Evolutionary conservation across 2,888 invertebrate species (phyloP).

Genomic region (Emmelina monodactyla): DNA sequence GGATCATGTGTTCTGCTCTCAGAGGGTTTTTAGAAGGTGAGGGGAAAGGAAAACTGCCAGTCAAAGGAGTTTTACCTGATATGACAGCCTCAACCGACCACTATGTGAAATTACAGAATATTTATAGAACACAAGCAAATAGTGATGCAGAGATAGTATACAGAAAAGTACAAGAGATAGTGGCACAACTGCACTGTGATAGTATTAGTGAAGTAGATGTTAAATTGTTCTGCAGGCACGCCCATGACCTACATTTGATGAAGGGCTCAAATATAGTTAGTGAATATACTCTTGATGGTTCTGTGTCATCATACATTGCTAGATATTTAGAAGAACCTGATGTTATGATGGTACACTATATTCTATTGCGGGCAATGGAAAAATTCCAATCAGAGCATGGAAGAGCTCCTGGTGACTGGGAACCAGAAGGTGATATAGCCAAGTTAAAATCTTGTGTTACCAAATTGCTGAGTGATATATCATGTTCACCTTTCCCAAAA

Average conservation of each 20-base stretch:
- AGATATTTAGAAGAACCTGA: conserved; percentile 83
- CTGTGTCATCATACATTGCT: conserved; percentile 66
- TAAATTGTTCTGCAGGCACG: conserved; percentile 88
- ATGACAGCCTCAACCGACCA: conserved; percentile 96
- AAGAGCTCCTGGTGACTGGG: conserved; percentile 87
- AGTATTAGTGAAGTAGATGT: conserved; percentile 82
- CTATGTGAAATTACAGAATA: conserved; percentile 88
- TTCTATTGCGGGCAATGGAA: conserved; percentile 89
- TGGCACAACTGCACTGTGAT: conserved; percentile 79
- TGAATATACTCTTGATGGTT: conserved; percentile 77
- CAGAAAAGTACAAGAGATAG: conserved; percentile 80
- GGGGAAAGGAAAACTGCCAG: conserved; percentile 80
- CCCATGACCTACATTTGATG: conserved; percentile 79
- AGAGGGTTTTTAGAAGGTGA: conserved; percentile 87
- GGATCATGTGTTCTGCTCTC: conserved; percentile 91
- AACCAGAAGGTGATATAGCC: conserved; percentile 89
- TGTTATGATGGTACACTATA: conserved; percentile 87
- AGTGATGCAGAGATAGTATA: conserved; percentile 84
- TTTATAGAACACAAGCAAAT: conserved; percentile 85
- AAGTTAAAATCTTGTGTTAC: conserved; percentile 78
- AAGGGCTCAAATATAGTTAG: conserved; percentile 81
- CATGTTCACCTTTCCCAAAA: conserved; percentile 77
- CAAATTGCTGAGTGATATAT: conserved; percentile 87
- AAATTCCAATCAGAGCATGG: conserved; percentile 89
- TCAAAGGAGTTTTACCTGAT: conserved; percentile 90